These are phyloP conservation scores for Melanerpes aurifrons DNA, from an alignment of 2,113 vertebrate species.

Conservation along the genomic window DNA sequence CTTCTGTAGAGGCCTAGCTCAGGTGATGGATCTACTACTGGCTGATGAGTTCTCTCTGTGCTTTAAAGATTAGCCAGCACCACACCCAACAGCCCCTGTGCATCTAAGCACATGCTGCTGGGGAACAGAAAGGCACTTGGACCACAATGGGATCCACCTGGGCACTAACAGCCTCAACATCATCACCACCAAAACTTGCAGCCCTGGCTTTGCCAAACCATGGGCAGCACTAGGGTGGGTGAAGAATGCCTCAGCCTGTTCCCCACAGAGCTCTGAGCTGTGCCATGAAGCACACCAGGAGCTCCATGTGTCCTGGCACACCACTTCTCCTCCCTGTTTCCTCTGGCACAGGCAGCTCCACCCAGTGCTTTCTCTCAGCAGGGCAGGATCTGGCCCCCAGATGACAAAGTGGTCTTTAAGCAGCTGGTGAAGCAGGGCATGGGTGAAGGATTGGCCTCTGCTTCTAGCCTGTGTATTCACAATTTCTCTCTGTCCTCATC, in stretches of 20 bases:
- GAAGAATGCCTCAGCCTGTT: background rate
- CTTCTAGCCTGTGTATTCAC: background rate
- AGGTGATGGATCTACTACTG: background rate
- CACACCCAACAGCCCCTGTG: background rate
- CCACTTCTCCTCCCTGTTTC: fast-evolving
- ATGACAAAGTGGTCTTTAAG: background rate
- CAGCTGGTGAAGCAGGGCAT: background rate
- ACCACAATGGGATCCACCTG: fast-evolving
- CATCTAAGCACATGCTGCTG: fast-evolving
- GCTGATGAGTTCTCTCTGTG: background rate
- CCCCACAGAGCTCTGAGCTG: background rate
- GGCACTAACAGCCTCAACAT: too few relatives aligned
- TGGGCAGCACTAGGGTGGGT: fast-evolving
- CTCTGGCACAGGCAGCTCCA: fast-evolving
- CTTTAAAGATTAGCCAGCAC: background rate
- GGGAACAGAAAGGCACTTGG: background rate
- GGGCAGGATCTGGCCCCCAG: background rate
- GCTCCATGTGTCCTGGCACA: fast-evolving
- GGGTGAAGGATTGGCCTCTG: background rate
- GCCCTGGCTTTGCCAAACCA: fast-evolving
- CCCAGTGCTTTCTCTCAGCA: fast-evolving
- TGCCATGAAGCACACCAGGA: background rate
- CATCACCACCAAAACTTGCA: background rate
- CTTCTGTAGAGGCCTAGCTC: background rate
- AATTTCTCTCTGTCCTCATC: background rate